phyloP scores from a whole-genome alignment of 2,888 invertebrate species.

The Thereva nobilitata region DNA sequence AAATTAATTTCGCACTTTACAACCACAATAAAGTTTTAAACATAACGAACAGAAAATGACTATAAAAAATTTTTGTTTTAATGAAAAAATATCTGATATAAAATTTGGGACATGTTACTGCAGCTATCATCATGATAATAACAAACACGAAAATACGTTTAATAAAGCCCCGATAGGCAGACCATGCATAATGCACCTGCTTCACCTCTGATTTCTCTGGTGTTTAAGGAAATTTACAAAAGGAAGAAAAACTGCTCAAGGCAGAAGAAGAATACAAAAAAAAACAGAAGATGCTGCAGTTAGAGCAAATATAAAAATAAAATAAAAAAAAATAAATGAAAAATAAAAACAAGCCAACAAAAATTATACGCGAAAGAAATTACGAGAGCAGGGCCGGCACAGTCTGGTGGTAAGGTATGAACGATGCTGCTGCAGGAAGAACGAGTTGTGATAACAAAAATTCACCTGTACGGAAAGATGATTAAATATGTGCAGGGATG shows the following conservation, averaged over 20 bases:
- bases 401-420: too few relatives aligned
- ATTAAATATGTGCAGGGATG: constrained; percentile 1
- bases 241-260: constrained; percentile 22
- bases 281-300: neutral
- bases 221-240: neutral
- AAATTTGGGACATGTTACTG: constrained; percentile 18
- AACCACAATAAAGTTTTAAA: too few relatives aligned
- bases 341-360: too few relatives aligned
- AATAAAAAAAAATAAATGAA: too few relatives aligned
- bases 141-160: constrained; percentile 39
- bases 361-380: too few relatives aligned
- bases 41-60: too few relatives aligned
- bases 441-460: constrained; percentile 38
- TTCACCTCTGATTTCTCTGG: neutral
- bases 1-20: too few relatives aligned
- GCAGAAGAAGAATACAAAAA: constrained; percentile 2
- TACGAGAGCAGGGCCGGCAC: too few relatives aligned
- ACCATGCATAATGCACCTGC: constrained; percentile 27
- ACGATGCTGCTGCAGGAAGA: neutral
- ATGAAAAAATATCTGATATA: neutral
- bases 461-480: constrained; percentile 31
- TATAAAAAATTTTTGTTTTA: too few relatives aligned
- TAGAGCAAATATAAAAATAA: too few relatives aligned
- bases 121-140: constrained; percentile 28
- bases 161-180: constrained; percentile 38